Evolutionary conservation across 2,888 invertebrate species (phyloP), one percentile per base, ranked within the genome.

Genomic region (Chrysolina americana): DNA sequence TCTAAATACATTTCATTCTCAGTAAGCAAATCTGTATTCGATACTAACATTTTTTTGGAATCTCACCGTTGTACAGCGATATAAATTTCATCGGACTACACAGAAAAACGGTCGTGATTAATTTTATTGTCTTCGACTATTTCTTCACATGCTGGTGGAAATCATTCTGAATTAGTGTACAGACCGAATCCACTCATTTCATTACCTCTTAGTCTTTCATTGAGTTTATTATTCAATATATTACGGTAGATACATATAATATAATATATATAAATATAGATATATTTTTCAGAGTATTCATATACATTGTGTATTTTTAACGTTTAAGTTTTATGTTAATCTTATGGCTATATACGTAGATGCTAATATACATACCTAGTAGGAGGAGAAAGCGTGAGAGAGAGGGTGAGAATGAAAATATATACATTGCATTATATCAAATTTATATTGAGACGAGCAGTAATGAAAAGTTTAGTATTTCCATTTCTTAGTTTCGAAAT

Each of bases 251-350:
- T 82, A 83, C 79, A 85, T 82, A 82, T 53, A 36, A 36, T 83
- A 82, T 80, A 79, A 81, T 84, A 83, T 81, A 84, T 82, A 83
- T 80, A 85, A 81, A 82, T 83, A 84, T 83, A 59, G n/a, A 59
- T 83, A 84, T 84, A 85, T 86, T 87, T 85, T 86, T 84, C 86
- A 87, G 86, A 87, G 87, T 87, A 87, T 87, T 87, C 86, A 87
- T 87, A 87, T 86, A 86, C 85, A 86, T 72, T 75, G 70, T 83
- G 81, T 83, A 83, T 82, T 83, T 79, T 82, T 84, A 84, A 80
- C 80, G 41, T 82, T 82, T 84, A 83, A 83, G 83, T 84, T 83
- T 80, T 76, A 78, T 79, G 80, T 82, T 83, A 82, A 80, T 79
- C 81, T 76, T 81, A 81, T 77, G 77, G 73, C 76, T 36, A 36